These are phyloP conservation scores for Gallinago undulata DNA, from an alignment of 2,113 vertebrate genomes.

Conservation along the genomic window DNA sequence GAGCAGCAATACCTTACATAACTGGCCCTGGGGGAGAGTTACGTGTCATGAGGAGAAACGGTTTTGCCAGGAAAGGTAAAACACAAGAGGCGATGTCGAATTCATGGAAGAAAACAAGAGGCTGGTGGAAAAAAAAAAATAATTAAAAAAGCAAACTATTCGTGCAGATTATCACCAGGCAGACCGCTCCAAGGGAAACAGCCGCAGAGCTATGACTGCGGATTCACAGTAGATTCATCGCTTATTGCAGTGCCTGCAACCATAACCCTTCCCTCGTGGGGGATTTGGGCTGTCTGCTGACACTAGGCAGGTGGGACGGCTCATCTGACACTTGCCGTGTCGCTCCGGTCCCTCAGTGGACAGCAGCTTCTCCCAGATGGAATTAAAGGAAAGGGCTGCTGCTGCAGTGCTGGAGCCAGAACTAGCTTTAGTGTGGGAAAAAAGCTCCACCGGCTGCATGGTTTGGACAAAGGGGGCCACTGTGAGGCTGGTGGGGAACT, in stretches of 20 bases:
- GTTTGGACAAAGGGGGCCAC: not conserved
- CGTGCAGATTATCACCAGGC: not conserved
- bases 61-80: constrained; percentile 56
- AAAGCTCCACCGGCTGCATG: accelerated
- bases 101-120: constrained; percentile 32
- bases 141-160: not conserved
- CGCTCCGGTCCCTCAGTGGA: accelerated
- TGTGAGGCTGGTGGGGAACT: not conserved
- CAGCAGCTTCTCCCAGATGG: not conserved
- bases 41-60: constrained; percentile 24
- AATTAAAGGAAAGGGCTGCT: not conserved
- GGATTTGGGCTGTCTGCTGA: not conserved
- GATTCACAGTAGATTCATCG: not conserved
- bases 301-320: not conserved
- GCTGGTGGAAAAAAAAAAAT: not conserved
- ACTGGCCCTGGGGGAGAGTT: constrained; percentile 21
- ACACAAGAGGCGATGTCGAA: not conserved
- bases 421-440: not conserved
- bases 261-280: accelerated
- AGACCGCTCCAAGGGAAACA: not conserved
- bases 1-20: constrained; percentile 50
- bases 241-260: not conserved
- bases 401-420: not conserved
- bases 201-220: not conserved
- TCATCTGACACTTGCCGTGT: accelerated